Evolutionary conservation across 2,888 invertebrate genomes (phyloP).

Genomic region (Uloborus plumipes): DNA sequence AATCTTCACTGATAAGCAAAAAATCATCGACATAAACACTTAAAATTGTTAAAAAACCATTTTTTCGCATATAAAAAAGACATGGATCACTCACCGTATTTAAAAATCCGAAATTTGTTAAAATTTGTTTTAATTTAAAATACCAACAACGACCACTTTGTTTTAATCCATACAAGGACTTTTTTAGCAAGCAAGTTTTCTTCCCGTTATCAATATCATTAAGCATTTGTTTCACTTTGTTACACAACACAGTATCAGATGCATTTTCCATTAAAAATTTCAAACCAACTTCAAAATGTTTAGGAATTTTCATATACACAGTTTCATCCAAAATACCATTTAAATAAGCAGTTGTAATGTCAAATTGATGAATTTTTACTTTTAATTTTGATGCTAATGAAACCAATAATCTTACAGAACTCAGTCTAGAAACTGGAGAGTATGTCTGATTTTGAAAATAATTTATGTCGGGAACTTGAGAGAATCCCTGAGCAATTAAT

Average conservation of each 20-base stretch:
- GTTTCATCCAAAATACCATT: slow-evolving; percentile 1
- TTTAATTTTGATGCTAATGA: neutral
- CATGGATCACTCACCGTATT: neutral
- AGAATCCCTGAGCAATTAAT: no score
- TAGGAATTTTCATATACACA: neutral
- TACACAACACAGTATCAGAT: neutral
- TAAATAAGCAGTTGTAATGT: neutral
- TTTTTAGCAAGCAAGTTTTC: neutral
- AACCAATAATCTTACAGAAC: neutral
- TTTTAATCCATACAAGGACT: neutral
- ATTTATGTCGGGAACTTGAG: no score
- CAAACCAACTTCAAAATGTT: neutral
- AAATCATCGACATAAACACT: neutral
- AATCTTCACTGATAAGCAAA: neutral
- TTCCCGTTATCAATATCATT: neutral
- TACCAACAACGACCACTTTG: neutral
- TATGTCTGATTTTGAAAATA: no score
- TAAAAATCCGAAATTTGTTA: neutral
- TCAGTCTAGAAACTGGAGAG: neutral
- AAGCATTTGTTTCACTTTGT: neutral
- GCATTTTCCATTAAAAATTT: neutral
- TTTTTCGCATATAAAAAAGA: neutral
- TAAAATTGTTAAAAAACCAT: neutral
- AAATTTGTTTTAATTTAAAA: neutral
- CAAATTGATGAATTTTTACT: neutral